Evolutionary conservation across 1,140 invertebrate genomes (phyloP).

Genomic region (Nephila pilipes): DNA sequence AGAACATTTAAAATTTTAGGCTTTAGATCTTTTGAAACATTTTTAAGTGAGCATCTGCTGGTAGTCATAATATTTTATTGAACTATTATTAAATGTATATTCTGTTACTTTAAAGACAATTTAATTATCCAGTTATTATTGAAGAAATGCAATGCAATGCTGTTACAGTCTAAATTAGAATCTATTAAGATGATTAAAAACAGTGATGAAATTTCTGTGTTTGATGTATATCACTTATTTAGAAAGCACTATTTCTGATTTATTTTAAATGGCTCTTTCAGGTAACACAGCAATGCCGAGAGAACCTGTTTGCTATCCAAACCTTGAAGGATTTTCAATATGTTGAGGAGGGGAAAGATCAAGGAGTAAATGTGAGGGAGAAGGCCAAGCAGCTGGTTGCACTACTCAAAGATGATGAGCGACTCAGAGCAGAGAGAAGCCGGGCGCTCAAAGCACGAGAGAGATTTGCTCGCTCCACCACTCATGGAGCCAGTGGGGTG

Average conservation of each 20-base stretch:
- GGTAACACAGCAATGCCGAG: constrained; percentile 98
- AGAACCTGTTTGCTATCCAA: constrained; percentile 99
- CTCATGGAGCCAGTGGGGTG: neutral
- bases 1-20: no score
- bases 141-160: no score
- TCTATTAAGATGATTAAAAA: no score
- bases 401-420: constrained; percentile 97
- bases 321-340: constrained; percentile 99
- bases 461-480: constrained; percentile 84
- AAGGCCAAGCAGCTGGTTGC: constrained; percentile 98
- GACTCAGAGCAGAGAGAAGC: constrained; percentile 96
- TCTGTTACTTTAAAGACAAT: no score
- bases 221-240: neutral
- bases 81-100: no score
- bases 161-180: no score
- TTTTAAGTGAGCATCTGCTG: no score
- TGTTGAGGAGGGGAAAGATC: constrained; percentile 98
- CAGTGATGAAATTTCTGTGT: no score
- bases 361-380: constrained; percentile 98
- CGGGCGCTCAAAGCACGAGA: constrained; percentile 99
- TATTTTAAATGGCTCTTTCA: constrained; percentile 72
- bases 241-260: neutral
- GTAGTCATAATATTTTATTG: no score
- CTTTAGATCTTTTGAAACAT: no score
- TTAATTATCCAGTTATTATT: no score